Evolutionary conservation across 2,888 invertebrate genomes (phyloP), one percentile per base, ranked within the genome.

Genomic region (Plagodis pulveraria): DNA sequence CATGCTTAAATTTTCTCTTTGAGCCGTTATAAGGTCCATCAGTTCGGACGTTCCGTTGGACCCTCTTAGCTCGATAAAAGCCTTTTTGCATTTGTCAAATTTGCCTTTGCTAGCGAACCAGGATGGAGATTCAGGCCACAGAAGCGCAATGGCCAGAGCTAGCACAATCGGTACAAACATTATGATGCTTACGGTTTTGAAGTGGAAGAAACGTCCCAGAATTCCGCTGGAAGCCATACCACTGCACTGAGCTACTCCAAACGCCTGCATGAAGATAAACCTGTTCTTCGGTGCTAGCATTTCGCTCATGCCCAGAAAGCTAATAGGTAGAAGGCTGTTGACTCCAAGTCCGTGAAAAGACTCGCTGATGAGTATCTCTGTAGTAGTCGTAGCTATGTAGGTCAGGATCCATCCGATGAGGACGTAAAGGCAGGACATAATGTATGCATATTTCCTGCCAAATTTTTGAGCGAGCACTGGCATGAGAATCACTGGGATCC

Each of bases 61-160:
- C 6, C 49, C 38, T 40, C 49, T 36, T 0, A 48, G 22, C 36
- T 12, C 9, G 0, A 36, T 6, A 8, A 12, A 48, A 12, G 47
- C 35, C 12, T 6, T 11, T 10, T 36, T 22, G n/a, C 40, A 40
- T 36, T 56, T 56, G n/a, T 53, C 53, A 4, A 59, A 47, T 9
- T 12, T 6, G 9, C 49, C 49, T 32, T 40, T 38, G 10, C 49
- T 65, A 5, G 67, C 67, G 8, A 65, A 45, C 67, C 65, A 67
- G 5, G 55, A 36, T 2, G 65, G 67, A 10, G 67, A 65, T 36
- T 67, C 65, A 1, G 67, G 60, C 63, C 65, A 65, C 8, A 60
- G n/a, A 6, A 59, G 35, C 2, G 48, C 62, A 6, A 63, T 11
- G 0, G 45, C 36, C 10, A 53, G 32, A 6, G 36, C 56, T 2